These are phyloP conservation scores for Hippopotamyrus pictus DNA, from an alignment of 2,797 vertebrate species.

Conservation along the genomic window DNA sequence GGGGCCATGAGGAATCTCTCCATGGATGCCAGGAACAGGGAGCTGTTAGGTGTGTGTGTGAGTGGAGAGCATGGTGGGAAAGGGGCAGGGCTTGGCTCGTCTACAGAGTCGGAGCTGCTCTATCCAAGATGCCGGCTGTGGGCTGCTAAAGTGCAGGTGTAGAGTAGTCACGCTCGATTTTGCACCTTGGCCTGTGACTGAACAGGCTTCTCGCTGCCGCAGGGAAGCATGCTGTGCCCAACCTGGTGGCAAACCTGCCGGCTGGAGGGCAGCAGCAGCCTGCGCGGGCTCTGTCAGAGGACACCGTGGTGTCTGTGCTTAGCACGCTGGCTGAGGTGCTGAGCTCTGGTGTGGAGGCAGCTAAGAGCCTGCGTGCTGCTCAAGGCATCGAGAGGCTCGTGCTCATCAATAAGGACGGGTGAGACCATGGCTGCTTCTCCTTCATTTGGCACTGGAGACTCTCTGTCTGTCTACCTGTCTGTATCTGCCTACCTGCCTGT, in stretches of 20 bases:
- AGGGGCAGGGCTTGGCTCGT: background rate
- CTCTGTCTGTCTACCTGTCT: background rate
- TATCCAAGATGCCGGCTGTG: background rate
- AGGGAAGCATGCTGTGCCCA: constrained; percentile 85
- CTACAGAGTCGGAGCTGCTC: background rate
- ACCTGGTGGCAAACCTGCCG: constrained; percentile 78
- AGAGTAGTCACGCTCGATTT: background rate
- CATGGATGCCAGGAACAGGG: constrained; percentile 80
- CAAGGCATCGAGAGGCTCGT: constrained; percentile 92
- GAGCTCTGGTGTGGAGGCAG: constrained; percentile 80
- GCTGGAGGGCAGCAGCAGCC: constrained; percentile 79
- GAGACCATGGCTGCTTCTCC: constrained; percentile 20
- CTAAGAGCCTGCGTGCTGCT: constrained; percentile 80
- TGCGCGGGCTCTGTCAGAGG: constrained; percentile 74
- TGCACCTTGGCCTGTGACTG: background rate
- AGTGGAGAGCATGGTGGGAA: background rate
- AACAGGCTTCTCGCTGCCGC: background rate
- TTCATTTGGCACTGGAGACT: background rate
- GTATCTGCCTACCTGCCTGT: background rate
- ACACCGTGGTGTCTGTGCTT: constrained; percentile 83
- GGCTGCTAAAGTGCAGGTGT: background rate
- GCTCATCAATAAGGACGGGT: constrained; percentile 92
- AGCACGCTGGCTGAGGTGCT: constrained; percentile 87
- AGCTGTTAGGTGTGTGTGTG: constrained; percentile 72
- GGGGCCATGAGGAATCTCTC: constrained; percentile 90